phyloP scores from a whole-genome alignment of 2,888 invertebrate genomes.

The Myopa testacea region DNA sequence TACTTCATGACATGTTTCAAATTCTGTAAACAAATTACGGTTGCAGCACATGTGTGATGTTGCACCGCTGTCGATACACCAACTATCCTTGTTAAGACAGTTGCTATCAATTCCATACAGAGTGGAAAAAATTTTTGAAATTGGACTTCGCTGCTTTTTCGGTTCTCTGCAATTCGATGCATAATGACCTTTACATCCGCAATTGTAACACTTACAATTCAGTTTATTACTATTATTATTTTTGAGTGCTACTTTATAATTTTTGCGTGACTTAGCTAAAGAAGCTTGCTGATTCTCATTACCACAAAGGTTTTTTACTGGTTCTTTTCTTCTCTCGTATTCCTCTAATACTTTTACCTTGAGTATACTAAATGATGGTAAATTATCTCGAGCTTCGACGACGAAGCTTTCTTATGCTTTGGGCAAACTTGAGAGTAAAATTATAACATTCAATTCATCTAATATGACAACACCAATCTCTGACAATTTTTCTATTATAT shows the following conservation, averaged over 20 bases:
- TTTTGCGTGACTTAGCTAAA: constrained; percentile 16
- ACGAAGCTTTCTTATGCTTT: constrained; percentile 38
- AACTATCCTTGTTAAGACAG: not conserved
- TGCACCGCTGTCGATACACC: constrained; percentile 41
- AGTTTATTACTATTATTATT: constrained; percentile 2
- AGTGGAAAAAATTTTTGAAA: not conserved
- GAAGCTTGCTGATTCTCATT: constrained; percentile 42
- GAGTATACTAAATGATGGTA: constrained; percentile 39
- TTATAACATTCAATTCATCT: constrained; percentile 31
- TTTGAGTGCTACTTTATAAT: constrained; percentile 6
- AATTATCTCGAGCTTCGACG: constrained; percentile 22
- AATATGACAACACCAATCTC: constrained; percentile 15
- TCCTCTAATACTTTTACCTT: constrained; percentile 42
- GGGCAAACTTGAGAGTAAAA: constrained; percentile 40
- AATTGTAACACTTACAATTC: constrained; percentile 42
- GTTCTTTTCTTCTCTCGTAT: no score
- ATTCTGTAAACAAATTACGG: constrained; percentile 34
- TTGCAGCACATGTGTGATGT: constrained; percentile 39
- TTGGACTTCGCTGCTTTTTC: constrained; percentile 2
- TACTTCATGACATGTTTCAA: constrained; percentile 13
- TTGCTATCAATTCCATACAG: not conserved
- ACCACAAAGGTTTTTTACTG: not conserved
- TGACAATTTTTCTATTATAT: constrained; percentile 31
- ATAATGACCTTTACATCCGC: constrained; percentile 42
- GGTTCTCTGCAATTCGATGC: constrained; percentile 40